Percentiles rank a stretch among this genome's conserved stretches.
Evolutionary conservation across 2,113 vertebrate genomes (phyloP).

Genomic region (Salvelinus namaycush): DNA sequence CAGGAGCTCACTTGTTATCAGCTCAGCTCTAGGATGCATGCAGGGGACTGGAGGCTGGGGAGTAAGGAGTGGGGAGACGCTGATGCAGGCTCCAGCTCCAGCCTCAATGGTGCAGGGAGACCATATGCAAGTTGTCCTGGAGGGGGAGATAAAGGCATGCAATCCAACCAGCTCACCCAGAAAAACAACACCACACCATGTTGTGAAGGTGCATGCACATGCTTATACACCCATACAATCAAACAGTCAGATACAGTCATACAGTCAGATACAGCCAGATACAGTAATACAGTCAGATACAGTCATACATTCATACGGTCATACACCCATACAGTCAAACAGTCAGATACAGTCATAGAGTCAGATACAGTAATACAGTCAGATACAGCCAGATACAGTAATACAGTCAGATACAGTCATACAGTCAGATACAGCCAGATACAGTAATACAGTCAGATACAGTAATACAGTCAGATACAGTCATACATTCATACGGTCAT

Average conservation of each 20-base stretch:
- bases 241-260: not conserved
- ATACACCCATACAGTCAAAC: too few relatives aligned
- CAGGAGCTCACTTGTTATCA: slow-evolving; percentile 75
- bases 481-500: too few relatives aligned
- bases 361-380: too few relatives aligned
- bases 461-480: too few relatives aligned
- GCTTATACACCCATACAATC: not conserved
- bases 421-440: too few relatives aligned
- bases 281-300: too few relatives aligned
- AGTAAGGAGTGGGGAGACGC: slow-evolving; percentile 34
- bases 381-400: too few relatives aligned
- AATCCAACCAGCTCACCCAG: slow-evolving; percentile 48
- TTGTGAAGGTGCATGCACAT: slow-evolving; percentile 8
- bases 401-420: too few relatives aligned
- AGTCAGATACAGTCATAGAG: too few relatives aligned
- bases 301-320: too few relatives aligned
- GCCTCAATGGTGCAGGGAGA: slow-evolving; percentile 19
- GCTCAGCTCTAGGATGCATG: slow-evolving; percentile 33
- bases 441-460: too few relatives aligned
- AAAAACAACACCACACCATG: slow-evolving; percentile 41
- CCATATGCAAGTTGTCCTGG: slow-evolving; percentile 74
- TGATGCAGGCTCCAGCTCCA: not conserved
- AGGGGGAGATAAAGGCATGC: slow-evolving; percentile 81
- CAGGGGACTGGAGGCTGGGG: slow-evolving; percentile 42
- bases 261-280: not conserved